Percentiles rank a stretch among this genome's conserved stretches.
These are phyloP conservation scores for Potamilus streckersoni DNA, from an alignment of 1,140 invertebrate species.

Conservation along the genomic window DNA sequence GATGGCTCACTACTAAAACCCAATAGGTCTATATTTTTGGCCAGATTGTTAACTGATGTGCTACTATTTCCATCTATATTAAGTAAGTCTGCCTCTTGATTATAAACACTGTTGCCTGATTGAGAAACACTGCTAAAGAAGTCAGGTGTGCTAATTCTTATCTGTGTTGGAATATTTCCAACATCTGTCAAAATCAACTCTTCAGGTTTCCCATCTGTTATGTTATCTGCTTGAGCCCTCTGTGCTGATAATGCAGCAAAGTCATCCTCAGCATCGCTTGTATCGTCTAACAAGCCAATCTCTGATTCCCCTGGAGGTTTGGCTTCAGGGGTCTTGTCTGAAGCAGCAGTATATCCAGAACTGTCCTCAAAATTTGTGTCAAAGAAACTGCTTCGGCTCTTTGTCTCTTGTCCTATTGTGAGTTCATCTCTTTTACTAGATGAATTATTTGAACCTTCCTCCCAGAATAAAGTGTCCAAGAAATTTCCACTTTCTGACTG, in stretches of 20 bases:
- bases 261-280: conserved; percentile 54
- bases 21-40: conserved; percentile 45
- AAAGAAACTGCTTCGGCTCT: not conserved
- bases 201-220: no score
- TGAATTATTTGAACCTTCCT: conserved; percentile 2
- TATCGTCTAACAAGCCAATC: conserved; percentile 36
- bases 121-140: not conserved
- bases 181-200: no score
- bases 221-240: conserved; percentile 4
- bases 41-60: conserved; percentile 20
- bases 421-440: not conserved
- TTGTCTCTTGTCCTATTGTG: conserved; percentile 8
- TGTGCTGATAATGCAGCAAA: conserved; percentile 49
- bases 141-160: not conserved
- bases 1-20: conserved; percentile 52
- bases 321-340: conserved; percentile 1
- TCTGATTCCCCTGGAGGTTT: conserved; percentile 18
- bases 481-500: conserved; percentile 5
- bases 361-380: no score
- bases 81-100: conserved; percentile 22
- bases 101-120: conserved; percentile 9
- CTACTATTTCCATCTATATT: conserved; percentile 15
- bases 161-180: no score
- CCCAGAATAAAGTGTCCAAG: conserved; percentile 18
- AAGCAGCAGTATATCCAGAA: not conserved